phyloP scores from a whole-genome alignment of 2,113 vertebrate species.

The Raphicerus campestris region DNA sequence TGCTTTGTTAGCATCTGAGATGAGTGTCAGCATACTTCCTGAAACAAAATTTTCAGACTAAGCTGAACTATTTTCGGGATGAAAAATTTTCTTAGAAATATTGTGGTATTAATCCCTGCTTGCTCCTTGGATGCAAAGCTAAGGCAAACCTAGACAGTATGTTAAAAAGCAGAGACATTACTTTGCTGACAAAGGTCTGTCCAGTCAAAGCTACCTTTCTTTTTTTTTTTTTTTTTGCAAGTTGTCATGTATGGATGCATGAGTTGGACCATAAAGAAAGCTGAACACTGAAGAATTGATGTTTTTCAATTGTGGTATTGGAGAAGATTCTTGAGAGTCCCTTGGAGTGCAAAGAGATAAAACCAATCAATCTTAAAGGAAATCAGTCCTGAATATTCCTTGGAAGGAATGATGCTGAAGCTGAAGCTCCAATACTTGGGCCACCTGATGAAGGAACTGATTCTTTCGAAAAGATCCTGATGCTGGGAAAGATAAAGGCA shows the following conservation, averaged over 20 bases:
- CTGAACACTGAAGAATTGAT: neutral
- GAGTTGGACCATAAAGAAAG: neutral
- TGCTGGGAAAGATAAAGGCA: neutral
- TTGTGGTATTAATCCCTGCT: neutral
- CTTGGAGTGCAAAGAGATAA: neutral
- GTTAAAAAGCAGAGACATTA: neutral
- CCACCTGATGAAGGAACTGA: neutral
- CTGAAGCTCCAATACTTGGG: neutral
- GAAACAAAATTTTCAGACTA: neutral
- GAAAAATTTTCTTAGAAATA: neutral
- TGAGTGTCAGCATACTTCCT: neutral
- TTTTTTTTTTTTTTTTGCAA: neutral
- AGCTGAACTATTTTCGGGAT: neutral
- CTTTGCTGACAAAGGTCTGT: neutral
- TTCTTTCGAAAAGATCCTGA: neutral
- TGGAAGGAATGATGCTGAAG: neutral
- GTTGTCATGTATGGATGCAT: neutral
- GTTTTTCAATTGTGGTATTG: neutral
- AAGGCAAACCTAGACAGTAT: neutral
- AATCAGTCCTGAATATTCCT: neutral
- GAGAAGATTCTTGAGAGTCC: neutral
- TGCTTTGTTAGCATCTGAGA: neutral
- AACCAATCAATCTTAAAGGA: neutral
- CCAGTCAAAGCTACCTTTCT: neutral
- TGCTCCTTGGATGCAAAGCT: neutral